These are phyloP conservation scores for Dinomys branickii DNA, from an alignment of 2,113 vertebrate species.

Conservation along the genomic window DNA sequence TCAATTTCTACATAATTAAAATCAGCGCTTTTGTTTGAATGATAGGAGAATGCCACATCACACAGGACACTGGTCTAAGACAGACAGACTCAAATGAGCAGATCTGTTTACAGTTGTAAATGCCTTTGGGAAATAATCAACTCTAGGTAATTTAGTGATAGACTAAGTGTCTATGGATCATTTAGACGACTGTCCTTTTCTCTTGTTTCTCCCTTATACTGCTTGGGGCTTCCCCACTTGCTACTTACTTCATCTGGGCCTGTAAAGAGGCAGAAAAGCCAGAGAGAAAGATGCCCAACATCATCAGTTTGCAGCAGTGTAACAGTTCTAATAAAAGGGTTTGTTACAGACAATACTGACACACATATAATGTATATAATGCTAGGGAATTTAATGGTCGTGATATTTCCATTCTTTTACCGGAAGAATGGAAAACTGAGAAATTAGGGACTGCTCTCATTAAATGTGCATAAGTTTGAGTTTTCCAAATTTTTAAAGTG, in stretches of 20 bases:
- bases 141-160: background rate
- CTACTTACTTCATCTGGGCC: background rate
- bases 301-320: background rate
- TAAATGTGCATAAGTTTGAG: constrained; percentile 7
- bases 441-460: background rate
- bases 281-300: background rate
- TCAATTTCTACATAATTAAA: constrained; percentile 63
- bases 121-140: background rate
- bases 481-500: constrained; percentile 28
- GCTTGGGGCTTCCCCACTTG: background rate
- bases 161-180: background rate
- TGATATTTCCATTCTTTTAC: background rate
- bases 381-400: background rate
- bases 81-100: constrained; percentile 3
- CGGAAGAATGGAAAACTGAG: background rate
- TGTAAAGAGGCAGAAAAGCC: background rate
- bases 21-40: constrained; percentile 60
- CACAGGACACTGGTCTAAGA: background rate
- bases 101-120: background rate
- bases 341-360: background rate
- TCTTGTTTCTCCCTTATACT: background rate
- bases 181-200: background rate
- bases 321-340: background rate
- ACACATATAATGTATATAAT: background rate
- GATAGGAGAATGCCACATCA: constrained; percentile 2